These are phyloP conservation scores for Polydrusus pterygomalis DNA, from an alignment of 2,888 invertebrate species.

Conservation along the genomic window DNA sequence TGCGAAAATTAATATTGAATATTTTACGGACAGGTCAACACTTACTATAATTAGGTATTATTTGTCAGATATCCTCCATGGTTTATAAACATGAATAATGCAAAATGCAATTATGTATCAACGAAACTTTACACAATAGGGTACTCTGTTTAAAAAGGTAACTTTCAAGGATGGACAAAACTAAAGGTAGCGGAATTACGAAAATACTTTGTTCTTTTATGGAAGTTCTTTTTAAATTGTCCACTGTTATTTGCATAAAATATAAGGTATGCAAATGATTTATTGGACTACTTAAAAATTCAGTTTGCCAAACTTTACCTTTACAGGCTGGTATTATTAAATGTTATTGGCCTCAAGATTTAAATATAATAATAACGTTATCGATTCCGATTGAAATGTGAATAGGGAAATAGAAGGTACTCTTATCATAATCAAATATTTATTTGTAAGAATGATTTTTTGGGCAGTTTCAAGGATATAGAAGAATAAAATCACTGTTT, in stretches of 20 bases:
- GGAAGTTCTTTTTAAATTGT: slow-evolving; percentile 9
- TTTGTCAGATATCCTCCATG: neutral
- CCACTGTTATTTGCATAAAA: slow-evolving; percentile 20
- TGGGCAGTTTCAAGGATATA: neutral
- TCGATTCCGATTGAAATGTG: neutral
- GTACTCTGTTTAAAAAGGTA: neutral
- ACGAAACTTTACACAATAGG: slow-evolving; percentile 22
- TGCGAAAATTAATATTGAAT: neutral
- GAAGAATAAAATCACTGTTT: neutral
- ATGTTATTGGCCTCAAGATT: slow-evolving; percentile 8
- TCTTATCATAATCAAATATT: neutral
- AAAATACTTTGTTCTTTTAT: slow-evolving; percentile 12
- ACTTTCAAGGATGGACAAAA: slow-evolving; percentile 17
- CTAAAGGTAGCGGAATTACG: neutral
- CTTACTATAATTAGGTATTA: neutral
- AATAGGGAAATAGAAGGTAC: neutral
- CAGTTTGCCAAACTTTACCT: slow-evolving; percentile 9
- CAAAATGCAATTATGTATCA: neutral
- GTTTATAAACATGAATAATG: slow-evolving; percentile 24
- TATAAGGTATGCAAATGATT: slow-evolving; percentile 26
- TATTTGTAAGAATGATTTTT: slow-evolving; percentile 19
- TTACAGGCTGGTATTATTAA: neutral
- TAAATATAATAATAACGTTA: neutral
- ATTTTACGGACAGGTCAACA: neutral
- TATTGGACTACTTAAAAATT: slow-evolving; percentile 10